A percentile compares a stretch with the other conserved stretches of the same genome.
These are phyloP conservation scores for Camelus bactrianus DNA, from an alignment of 2,113 vertebrate genomes.

Conservation along the genomic window DNA sequence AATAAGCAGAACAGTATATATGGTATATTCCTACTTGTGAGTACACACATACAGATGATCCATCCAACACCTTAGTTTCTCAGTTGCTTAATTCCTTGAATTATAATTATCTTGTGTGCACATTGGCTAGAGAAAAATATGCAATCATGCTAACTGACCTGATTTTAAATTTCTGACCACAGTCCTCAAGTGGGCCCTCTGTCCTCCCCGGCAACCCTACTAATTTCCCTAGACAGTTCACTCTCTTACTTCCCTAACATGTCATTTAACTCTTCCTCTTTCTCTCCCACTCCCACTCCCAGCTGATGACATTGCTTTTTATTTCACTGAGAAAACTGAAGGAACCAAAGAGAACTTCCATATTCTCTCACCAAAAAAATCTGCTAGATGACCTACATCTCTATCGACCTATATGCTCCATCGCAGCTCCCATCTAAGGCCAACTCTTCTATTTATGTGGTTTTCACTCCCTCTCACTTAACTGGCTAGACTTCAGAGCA, in stretches of 20 bases:
- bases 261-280: background rate
- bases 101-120: slow-evolving; percentile 1
- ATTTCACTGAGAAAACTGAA: background rate
- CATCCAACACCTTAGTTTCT: background rate
- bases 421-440: background rate
- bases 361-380: background rate
- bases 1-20: background rate
- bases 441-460: background rate
- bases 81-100: background rate
- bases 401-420: background rate
- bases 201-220: background rate
- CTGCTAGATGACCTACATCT: background rate
- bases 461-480: background rate
- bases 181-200: background rate
- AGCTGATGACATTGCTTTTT: background rate
- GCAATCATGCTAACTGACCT: background rate
- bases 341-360: background rate
- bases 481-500: slow-evolving; percentile 7
- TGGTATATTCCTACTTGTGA: background rate
- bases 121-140: background rate
- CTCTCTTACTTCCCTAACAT: background rate
- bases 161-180: slow-evolving; percentile 7
- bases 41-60: background rate
- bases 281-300: background rate
- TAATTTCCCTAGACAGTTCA: background rate